Base-by-base conservation (phyloP, 2,113 vertebrate species). In the Marcusenius ussheri region DNA sequence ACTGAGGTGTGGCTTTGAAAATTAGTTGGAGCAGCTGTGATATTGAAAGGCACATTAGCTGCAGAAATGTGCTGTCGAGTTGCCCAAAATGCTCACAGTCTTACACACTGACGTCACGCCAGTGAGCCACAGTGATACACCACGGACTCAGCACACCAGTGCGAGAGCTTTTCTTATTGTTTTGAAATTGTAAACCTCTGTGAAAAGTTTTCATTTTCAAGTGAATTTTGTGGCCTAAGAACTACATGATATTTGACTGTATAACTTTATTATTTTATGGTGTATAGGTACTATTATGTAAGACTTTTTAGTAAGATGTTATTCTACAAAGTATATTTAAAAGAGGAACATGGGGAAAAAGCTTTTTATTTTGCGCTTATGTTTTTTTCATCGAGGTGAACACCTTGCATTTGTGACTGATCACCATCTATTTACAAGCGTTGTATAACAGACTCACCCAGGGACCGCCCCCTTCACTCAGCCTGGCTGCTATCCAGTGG, bases 401-500 rank as follows among this genome's bases (percentile, higher is more conserved):
- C 17, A 56, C 70, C 31, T 93, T 92, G 9, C 74, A 84, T 89
- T 91, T 58, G 83, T 91, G 90, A 89, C 88, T 89, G 83, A 31
- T 31, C 90, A 91, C 91, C 92, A 58, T 88, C 46, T 84, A 84
- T 45, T 92, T 93, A 86, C 91, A 89, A 90, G 27, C 2, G 15
- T 39, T 94, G 90, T 87, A 91, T 91, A 51, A 84, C 86, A 58
- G 89, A 92, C 84, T 92, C 86, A 92, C 91, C 89, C 49, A 53
- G 74, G 31, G 27, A 70, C 56, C 53, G 46, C 90, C 92, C 89
- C 92, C 74, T 93, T 89, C 91, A 90, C 92, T 90, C 21, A 42
- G 47, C 39, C 58, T 87, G 58, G 27, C 35, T 70, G 87, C 89
- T 87, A 74, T 88, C 90, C 89, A 90, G 90, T 87, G 80, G 89